Percentiles rank a stretch among this genome's conserved stretches.
These are phyloP conservation scores for Eilema caniola DNA, from an alignment of 2,888 invertebrate genomes.

Conservation along the genomic window DNA sequence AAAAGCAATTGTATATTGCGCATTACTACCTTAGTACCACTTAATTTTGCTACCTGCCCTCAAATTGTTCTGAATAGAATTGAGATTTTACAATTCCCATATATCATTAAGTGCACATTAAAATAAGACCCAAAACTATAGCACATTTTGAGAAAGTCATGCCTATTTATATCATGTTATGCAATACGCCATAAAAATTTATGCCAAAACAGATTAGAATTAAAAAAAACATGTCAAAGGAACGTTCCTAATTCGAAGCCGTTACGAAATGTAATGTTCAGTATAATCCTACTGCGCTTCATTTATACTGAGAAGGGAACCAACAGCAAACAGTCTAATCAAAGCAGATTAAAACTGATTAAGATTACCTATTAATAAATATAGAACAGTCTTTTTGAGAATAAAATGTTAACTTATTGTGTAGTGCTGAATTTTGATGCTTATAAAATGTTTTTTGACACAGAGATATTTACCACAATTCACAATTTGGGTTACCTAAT, in stretches of 20 bases:
- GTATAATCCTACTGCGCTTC: background rate
- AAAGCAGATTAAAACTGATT: background rate
- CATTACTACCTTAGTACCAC: no score
- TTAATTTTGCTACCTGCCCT: background rate
- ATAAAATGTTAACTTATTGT: slow-evolving; percentile 6
- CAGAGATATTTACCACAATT: background rate
- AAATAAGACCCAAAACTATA: background rate
- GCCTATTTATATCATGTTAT: background rate
- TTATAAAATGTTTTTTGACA: background rate
- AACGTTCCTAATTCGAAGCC: background rate
- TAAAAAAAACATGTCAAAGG: background rate
- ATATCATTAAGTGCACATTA: background rate
- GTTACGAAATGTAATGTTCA: background rate
- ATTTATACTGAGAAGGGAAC: background rate
- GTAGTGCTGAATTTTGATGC: background rate
- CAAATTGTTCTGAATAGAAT: no score
- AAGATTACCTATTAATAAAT: slow-evolving; percentile 2
- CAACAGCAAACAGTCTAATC: background rate
- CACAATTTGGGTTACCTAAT: background rate
- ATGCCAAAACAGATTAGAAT: background rate
- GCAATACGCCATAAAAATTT: background rate
- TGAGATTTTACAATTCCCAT: no score
- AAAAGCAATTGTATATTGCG: background rate
- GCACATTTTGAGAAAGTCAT: background rate
- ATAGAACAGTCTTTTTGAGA: background rate